These are phyloP conservation scores for Drosophila dives DNA, from an alignment of 2,888 invertebrate species.

Conservation along the genomic window DNA sequence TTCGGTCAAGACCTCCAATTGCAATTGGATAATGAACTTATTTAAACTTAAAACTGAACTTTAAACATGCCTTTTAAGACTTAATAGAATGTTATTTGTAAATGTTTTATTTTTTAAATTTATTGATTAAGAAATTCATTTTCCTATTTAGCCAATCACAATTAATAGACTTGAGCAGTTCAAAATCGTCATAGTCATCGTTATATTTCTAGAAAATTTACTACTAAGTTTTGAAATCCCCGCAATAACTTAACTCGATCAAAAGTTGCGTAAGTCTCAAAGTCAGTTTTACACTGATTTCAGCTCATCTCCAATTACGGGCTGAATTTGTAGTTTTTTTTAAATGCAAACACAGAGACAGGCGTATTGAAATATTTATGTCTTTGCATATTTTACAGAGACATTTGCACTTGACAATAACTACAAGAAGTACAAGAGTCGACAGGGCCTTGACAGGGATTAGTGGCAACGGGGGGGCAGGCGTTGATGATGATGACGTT, in stretches of 20 bases:
- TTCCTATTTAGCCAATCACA: neutral
- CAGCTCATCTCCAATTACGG: constrained; percentile 53
- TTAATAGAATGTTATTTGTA: neutral
- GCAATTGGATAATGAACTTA: constrained; percentile 11
- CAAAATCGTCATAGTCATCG: neutral
- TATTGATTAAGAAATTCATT: neutral
- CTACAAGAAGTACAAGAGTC: constrained; percentile 55
- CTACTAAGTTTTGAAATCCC: neutral
- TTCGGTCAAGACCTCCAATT: constrained; percentile 10
- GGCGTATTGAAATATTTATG: constrained; percentile 74
- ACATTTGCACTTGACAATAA: constrained; percentile 78
- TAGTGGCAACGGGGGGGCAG: constrained; percentile 56
- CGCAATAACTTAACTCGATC: neutral
- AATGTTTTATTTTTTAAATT: neutral
- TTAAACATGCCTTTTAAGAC: neutral
- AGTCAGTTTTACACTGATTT: constrained; percentile 37
- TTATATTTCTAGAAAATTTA: neutral
- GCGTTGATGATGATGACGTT: constrained; percentile 57
- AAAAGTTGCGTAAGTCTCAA: neutral
- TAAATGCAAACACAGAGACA: constrained; percentile 26
- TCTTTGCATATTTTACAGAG: constrained; percentile 74
- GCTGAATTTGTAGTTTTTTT: constrained; percentile 47
- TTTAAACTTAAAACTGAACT: constrained; percentile 18
- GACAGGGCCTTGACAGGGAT: constrained; percentile 55
- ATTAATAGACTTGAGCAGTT: neutral